Conservation (phyloP, 2,888 invertebrate genomes). For the Furcula furcula region DNA sequence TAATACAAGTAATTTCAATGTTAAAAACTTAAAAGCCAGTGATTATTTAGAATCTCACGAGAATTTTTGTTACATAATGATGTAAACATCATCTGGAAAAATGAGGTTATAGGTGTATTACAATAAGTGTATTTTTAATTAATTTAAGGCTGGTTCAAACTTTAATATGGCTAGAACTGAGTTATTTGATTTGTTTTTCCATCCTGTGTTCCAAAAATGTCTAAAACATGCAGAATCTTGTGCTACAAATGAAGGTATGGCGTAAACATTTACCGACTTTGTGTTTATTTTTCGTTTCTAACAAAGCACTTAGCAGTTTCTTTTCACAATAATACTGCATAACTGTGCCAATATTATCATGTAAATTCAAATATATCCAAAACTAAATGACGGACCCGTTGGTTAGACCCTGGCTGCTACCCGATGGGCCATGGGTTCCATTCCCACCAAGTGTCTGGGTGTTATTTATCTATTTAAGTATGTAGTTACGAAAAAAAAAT, state of each 20-base stretch:
- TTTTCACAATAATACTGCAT: no score
- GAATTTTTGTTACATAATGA: conserved; percentile 26
- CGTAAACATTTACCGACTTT: conserved; percentile 8
- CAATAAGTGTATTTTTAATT: conserved; percentile 57
- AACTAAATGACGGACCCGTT: no score
- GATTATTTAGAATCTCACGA: conserved; percentile 22
- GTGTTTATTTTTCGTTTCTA: conserved; percentile 6
- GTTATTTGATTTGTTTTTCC: conserved; percentile 78
- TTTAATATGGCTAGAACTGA: conserved; percentile 74
- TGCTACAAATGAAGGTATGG: conserved; percentile 62
- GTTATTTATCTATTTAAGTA: no score
- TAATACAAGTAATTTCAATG: conserved; percentile 23
- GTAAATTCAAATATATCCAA: no score
- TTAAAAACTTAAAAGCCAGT: conserved; percentile 28
- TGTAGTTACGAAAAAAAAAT: no score
- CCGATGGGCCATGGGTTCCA: no score
- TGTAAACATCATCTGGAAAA: conserved; percentile 44
- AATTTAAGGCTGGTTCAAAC: conserved; percentile 44
- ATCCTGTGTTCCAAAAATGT: conserved; percentile 80
- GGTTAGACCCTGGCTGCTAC: no score
- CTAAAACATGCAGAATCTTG: conserved; percentile 73
- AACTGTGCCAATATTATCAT: no score
- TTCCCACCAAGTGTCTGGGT: no score
- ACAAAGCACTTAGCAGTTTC: no score
- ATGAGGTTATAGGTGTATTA: conserved; percentile 68